Percentiles rank a stretch among this genome's conserved stretches.
Evolutionary conservation across 2,113 vertebrate genomes (phyloP).

Genomic region (Cnemophilus loriae): DNA sequence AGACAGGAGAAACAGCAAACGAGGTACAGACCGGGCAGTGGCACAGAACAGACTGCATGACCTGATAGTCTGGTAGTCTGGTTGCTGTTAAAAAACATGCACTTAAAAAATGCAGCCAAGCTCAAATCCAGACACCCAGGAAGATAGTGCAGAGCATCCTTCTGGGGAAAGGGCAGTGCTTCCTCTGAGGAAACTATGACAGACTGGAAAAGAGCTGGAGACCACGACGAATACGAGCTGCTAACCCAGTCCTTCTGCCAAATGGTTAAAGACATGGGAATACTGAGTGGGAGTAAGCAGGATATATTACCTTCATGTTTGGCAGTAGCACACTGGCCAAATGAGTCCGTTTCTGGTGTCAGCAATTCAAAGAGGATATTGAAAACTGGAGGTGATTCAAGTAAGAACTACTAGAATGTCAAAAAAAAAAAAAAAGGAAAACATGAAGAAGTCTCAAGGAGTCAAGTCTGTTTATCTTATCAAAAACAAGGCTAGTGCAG

Average conservation of each 20-base stretch:
- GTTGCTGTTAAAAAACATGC: not conserved
- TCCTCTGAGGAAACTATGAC: not conserved
- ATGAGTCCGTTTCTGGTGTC: not conserved
- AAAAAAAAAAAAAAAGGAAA: not conserved
- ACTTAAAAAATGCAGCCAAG: not conserved
- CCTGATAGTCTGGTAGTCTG: not conserved
- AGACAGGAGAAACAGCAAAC: not conserved
- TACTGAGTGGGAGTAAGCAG: conserved; percentile 24
- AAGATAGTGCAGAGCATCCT: not conserved
- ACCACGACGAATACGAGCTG: not conserved
- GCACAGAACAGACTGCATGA: not conserved
- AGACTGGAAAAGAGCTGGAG: conserved; percentile 2
- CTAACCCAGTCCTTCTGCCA: not conserved
- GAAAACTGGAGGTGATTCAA: not conserved
- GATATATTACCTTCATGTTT: not conserved
- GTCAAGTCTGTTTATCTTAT: not conserved
- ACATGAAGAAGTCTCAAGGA: not conserved
- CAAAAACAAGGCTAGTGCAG: not conserved
- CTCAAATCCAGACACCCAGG: not conserved
- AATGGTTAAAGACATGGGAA: conserved; percentile 19
- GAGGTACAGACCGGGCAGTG: not conserved
- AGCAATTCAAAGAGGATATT: not conserved
- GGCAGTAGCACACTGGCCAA: not conserved
- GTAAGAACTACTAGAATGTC: not conserved
- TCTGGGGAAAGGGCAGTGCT: not conserved